Base-by-base conservation (phyloP, 2,888 invertebrate genomes). In the Plagiodera versicolora region DNA sequence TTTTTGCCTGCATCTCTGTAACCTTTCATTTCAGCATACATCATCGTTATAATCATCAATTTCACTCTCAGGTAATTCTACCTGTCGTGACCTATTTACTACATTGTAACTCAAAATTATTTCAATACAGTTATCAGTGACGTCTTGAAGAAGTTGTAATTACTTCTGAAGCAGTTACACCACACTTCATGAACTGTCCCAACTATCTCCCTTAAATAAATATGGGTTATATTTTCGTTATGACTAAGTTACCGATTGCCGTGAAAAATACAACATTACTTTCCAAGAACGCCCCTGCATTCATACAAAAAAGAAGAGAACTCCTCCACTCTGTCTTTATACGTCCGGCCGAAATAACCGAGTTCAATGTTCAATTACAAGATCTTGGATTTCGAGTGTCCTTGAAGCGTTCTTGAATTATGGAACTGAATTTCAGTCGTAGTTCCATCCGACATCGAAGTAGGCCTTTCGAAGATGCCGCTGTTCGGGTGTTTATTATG, bases 381-480 rank as follows among this genome's bases (percentile, higher is more conserved):
- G 68, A 67, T 67, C 70, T 67, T 67, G 61, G 69, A 69, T 69
- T 60, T 59, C 66, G 66, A 63, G 62, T 70, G 68, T 65, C 70
- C 70, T 70, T 70, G 68, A 67, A 67, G 61, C 56, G 39, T 35
- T 61, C 62, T 58, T 62, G 62, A 62, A 58, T 53, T 24, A 53
- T 53, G 19, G 10, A 19, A 24, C 46, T 19, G 9, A 44, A 11
- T 11, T 53, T 44, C 24, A 17, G 10, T 53, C 44, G 53, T 53
- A 44, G 53, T n/a, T 44, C 44, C 44, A 44, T 45, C 53, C 28
- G 11, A 8, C 14, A 14, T 28, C 44, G 24, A 53, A 53, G 45
- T 53, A 44, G 53, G 28, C 39, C 53, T 44, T 16, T 16, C 53
- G 3, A 39, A 39, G 39, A 14, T 10, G 32, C 32, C 14, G 39